These are phyloP conservation scores for Caradrina kadenii DNA, from an alignment of 2,888 invertebrate genomes.

Conservation along the genomic window DNA sequence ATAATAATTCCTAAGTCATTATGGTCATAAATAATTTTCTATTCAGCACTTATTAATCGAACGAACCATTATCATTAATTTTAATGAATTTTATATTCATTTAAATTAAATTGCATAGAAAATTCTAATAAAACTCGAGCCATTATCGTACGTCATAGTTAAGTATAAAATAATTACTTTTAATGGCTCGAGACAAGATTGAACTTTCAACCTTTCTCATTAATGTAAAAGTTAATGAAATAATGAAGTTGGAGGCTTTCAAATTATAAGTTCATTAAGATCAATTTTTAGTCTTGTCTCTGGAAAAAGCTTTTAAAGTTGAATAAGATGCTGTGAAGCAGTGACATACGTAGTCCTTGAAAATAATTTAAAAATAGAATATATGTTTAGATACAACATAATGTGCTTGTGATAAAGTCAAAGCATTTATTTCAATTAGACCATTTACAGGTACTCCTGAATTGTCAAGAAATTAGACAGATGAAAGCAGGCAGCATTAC, in stretches of 20 bases:
- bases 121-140: slow-evolving; percentile 2
- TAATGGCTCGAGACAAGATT: slow-evolving; percentile 8
- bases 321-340: slow-evolving; percentile 16
- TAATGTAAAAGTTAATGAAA: slow-evolving; percentile 44
- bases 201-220: slow-evolving; percentile 50
- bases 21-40: background rate
- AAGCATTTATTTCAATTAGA: too few relatives aligned
- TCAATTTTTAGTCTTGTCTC: slow-evolving; percentile 33
- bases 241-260: slow-evolving; percentile 50
- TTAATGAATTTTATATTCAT: slow-evolving; percentile 25
- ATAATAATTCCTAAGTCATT: background rate
- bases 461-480: too few relatives aligned
- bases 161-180: slow-evolving; percentile 30
- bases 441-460: too few relatives aligned
- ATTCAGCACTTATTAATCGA: background rate
- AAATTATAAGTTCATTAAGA: slow-evolving; percentile 50
- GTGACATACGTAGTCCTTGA: background rate
- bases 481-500: too few relatives aligned
- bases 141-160: slow-evolving; percentile 33
- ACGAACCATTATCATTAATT: background rate
- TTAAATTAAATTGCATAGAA: slow-evolving; percentile 5
- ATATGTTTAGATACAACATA: too few relatives aligned
- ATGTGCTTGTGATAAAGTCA: too few relatives aligned
- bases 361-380: background rate
- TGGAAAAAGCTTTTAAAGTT: slow-evolving; percentile 34